phyloP scores from a whole-genome alignment of 1,140 invertebrate species.

The Eciton burchellii region DNA sequence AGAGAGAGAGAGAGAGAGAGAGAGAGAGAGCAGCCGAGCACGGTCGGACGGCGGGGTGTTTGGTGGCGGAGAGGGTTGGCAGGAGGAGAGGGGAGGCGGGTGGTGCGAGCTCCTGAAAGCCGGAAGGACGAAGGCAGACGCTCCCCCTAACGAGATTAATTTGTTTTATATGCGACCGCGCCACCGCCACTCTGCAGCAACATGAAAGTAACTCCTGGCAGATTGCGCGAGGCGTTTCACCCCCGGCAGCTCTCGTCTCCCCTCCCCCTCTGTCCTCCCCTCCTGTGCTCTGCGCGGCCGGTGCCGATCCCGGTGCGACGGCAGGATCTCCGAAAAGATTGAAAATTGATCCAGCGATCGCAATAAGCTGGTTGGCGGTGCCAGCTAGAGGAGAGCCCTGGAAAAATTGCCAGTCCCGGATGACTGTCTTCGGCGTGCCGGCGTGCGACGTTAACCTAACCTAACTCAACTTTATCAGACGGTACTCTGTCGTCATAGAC shows the following conservation, averaged over 20 bases:
- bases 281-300: no score
- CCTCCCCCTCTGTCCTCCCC: no score
- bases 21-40: no score
- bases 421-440: slow-evolving; percentile 33
- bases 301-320: slow-evolving; percentile 45
- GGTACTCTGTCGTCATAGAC: slow-evolving; percentile 26
- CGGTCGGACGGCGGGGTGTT: no score
- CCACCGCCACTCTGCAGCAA: slow-evolving; percentile 77
- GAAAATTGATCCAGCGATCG: slow-evolving; percentile 60
- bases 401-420: slow-evolving; percentile 57
- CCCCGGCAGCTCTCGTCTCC: slow-evolving; percentile 58
- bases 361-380: slow-evolving; percentile 53
- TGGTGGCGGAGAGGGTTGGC: no score
- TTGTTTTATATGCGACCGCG: slow-evolving; percentile 82
- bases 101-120: slow-evolving; percentile 71
- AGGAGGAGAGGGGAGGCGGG: neutral
- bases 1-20: no score
- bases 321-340: slow-evolving; percentile 57
- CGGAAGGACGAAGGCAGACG: slow-evolving; percentile 76
- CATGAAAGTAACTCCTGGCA: slow-evolving; percentile 80
- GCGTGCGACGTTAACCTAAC: slow-evolving; percentile 51
- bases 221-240: slow-evolving; percentile 78
- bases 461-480: slow-evolving; percentile 53
- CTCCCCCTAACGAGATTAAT: slow-evolving; percentile 83
- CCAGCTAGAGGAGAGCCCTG: slow-evolving; percentile 52